Conservation (phyloP, 2,113 vertebrate genomes). For the Otolemur garnettii region DNA sequence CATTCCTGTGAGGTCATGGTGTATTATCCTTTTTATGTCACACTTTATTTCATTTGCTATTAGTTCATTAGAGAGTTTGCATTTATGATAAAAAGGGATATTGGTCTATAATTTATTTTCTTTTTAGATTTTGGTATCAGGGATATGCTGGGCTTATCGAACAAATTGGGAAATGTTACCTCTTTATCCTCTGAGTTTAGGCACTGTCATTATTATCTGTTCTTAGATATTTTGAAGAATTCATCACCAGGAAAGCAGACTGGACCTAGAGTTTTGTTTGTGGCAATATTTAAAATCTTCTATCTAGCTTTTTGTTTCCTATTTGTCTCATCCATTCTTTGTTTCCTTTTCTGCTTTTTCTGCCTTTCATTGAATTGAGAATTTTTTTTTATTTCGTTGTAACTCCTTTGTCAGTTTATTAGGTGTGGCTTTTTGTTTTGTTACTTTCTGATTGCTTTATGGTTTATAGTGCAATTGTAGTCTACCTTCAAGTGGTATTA, state of each 20-base stretch:
- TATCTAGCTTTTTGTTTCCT: neutral
- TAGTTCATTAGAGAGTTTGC: neutral
- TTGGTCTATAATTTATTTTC: neutral
- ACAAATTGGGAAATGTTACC: neutral
- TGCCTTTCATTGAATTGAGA: neutral
- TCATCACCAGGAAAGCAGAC: neutral
- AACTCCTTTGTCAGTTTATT: neutral
- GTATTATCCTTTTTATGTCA: neutral
- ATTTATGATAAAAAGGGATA: neutral
- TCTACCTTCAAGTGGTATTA: neutral
- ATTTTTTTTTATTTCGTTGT: neutral
- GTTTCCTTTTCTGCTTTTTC: neutral
- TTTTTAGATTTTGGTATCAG: neutral
- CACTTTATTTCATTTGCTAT: neutral
- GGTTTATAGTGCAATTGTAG: neutral
- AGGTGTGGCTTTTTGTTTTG: neutral
- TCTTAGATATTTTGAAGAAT: neutral
- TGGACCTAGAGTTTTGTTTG: neutral
- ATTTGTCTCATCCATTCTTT: neutral
- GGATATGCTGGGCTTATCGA: neutral
- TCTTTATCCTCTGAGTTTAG: neutral
- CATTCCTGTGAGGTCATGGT: neutral
- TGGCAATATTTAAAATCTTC: neutral
- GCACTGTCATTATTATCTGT: neutral
- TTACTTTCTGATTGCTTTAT: neutral